Evolutionary conservation across 2,888 invertebrate species (phyloP), one percentile per base, ranked within the genome.

Genomic region (Bombylius major): DNA sequence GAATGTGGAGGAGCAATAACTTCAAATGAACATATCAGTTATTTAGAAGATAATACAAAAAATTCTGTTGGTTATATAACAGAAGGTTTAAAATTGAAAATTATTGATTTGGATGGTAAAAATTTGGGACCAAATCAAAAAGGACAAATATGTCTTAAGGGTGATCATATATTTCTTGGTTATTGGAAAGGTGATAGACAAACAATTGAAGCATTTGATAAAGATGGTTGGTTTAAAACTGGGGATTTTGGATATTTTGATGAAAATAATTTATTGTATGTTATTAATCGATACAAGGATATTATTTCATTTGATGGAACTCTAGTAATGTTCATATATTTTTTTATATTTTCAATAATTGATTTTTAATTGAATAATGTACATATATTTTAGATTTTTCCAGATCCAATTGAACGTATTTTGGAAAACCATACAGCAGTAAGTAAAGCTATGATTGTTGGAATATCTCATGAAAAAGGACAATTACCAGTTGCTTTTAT

Each of bases 101-200:
- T 59, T 51, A 34, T 48, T 8, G 53, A 59, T 47, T 50, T 47
- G 23, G 51, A 59, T 47, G 49, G 51, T 11, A 53, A 51, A 5
- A 14, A 31, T 12, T 13, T 57, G 14, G 55, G 47, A 7, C 13
- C 33, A 13, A 52, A 54, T 47, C 46, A 56, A 34, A 44, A 50
- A 44, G 59, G 59, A 5, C 44, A 53, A 50, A 56, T 59, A 33
- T 56, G 50, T 39, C 5, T 59, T 13, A 56, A 55, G 14, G 11
- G 34, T 12, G 12, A 39, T 4, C 23, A 31, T 23, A 42, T 9
- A 36, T 54, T 51, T 54, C 14, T 44, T 3, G 52, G 52, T 1
- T 58, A 58, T 50, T 56, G 39, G 31, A 56, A 52, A 12, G 39
- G 44, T 6, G 44, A 49, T 14, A 34, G 54, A 34, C 51, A 14